Evolutionary conservation across 2,888 invertebrate species (phyloP), one percentile per base, ranked within the genome.

Genomic region (Spatulosminthurus flaviceps): DNA sequence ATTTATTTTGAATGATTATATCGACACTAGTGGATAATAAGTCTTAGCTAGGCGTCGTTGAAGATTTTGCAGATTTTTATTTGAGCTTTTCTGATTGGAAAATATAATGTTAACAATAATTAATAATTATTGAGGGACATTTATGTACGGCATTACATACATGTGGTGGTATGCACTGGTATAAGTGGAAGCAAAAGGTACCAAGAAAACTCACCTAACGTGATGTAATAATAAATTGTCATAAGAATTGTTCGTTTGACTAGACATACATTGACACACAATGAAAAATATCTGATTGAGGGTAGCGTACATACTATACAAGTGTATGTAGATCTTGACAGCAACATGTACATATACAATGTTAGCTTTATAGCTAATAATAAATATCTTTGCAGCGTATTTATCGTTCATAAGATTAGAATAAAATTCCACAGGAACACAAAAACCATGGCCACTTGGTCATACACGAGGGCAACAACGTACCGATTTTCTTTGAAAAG

Each of bases 401-500:
- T 51, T n/a, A 51, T 51, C 51, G 16, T 51, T 51, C 19, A 51
- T 51, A 51, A 64, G 64, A 64, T 64, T 64, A 64, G 64, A 64
- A 64, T 64, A 24, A 51, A 51, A 51, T 51, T 51, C 51, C 24
- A 64, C 64, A 64, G 64, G 64, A 64, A 64, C 64, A 64, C 64
- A 64, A 64, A 64, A 64, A 64, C 64, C 64, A 64, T 64, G 64
- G 64, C 64, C 24, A 64, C 64, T 64, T 22, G 64, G 21, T 51
- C 51, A 51, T 51, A 51, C 51, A n/a, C n/a, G 64, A 24, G 64
- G 64, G 64, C 64, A 26, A 2, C 4, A 51, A 51, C 51, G 19
- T 51, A n/a, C 7, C 16, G 4, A 2, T 19, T 51, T 51, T 51
- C 51, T 51, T 51, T 41, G 41, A 41, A 41, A 9, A 41, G 51